phyloP scores from a whole-genome alignment of 2,113 vertebrate species.

The Pagrus major region DNA sequence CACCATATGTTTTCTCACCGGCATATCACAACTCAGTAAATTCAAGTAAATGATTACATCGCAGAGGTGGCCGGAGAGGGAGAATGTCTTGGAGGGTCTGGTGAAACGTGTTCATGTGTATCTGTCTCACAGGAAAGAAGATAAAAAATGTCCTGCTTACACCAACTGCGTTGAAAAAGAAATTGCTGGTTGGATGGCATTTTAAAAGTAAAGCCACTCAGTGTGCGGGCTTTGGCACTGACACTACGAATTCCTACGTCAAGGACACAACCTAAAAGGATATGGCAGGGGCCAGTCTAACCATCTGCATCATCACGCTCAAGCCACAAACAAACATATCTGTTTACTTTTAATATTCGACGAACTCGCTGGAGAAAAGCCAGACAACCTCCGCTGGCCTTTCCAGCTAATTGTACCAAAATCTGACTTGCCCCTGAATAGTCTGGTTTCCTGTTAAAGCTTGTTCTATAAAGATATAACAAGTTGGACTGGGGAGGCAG shows the following conservation, averaged over 20 bases:
- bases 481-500: constrained; percentile 37
- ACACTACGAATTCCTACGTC: constrained; percentile 58
- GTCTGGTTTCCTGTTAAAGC: constrained; percentile 36
- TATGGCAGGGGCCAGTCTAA: constrained; percentile 59
- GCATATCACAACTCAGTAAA: constrained; percentile 43
- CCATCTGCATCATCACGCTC: constrained; percentile 63
- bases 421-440: constrained; percentile 30
- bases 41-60: constrained; percentile 42
- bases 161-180: constrained; percentile 3
- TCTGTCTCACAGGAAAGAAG: constrained; percentile 40
- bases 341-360: constrained; percentile 63
- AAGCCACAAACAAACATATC: constrained; percentile 57
- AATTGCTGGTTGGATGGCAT: constrained; percentile 49
- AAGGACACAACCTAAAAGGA: constrained; percentile 75
- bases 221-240: constrained; percentile 70
- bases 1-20: constrained; percentile 69
- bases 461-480: constrained; percentile 66
- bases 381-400: constrained; percentile 43
- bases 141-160: constrained; percentile 27
- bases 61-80: constrained; percentile 27
- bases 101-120: constrained; percentile 24
- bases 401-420: constrained; percentile 50
- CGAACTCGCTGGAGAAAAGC: constrained; percentile 53
- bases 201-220: constrained; percentile 70
- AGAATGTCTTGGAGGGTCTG: neutral